Evolutionary conservation across 1,140 invertebrate species (phyloP), one percentile per base, ranked within the genome.

Genomic region (Spodoptera frugiperda): DNA sequence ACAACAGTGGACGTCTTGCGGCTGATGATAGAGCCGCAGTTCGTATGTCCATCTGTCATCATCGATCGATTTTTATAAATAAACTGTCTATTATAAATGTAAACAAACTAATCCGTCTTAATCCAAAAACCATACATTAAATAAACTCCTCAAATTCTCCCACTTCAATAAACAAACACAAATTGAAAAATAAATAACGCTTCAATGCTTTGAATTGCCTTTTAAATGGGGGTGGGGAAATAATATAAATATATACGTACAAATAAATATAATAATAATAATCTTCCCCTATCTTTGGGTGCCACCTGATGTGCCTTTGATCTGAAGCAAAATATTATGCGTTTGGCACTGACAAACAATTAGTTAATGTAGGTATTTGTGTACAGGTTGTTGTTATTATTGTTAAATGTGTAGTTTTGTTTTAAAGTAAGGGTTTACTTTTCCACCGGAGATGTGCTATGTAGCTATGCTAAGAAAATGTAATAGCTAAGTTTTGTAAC

Each of bases 251-350:
- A 59, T 39, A 39, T 39, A 10, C 8, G 33, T 39, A 10, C 33
- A 65, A 11, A 65, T 46, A 65, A 19, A 46, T 73, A 73, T 49
- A 61, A 61, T 57, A 73, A 81, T 81, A 81, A 81, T 59, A 54
- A 48, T 14, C 53, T 33, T 74, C 72, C 76, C 39, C 33, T 39
- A 39, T 76, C 19, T 44, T 11, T 46, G 49, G 57, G 78, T 76
- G 70, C 67, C 73, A 80, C 73, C 79, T 84, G 86, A 85, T 81
- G 80, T 83, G 80, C 82, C 87, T 88, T 88, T 88, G 85, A 88
- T 87, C 87, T 80, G 33, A 39, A 65, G 77, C 39, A 51, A 78
- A 81, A 82, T 80, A 80, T 82, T 75, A 83, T 82, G 80, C 65
- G 73, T 78, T 78, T 78, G 78, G 53, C 72, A 55, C 78, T 75